A percentile compares a stretch with the other conserved stretches of the same genome.
These are phyloP conservation scores for Procavia capensis DNA, from an alignment of 2,113 vertebrate species.

Conservation along the genomic window DNA sequence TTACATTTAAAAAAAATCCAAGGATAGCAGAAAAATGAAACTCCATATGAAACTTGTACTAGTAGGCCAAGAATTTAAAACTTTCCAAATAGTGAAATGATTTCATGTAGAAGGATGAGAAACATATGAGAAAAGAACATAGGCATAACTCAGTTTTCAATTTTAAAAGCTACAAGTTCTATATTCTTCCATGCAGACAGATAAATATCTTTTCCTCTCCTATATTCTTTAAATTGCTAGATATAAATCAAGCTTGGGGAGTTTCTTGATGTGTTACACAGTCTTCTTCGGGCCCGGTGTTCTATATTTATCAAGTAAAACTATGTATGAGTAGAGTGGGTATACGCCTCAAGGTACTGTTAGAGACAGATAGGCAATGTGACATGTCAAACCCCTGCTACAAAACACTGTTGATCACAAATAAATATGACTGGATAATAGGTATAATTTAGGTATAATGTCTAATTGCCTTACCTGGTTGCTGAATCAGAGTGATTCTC, in stretches of 20 bases:
- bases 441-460: neutral
- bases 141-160: neutral
- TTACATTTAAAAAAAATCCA: neutral
- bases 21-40: neutral
- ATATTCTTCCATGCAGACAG: neutral
- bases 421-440: neutral
- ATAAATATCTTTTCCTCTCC: neutral
- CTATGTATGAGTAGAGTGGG: neutral
- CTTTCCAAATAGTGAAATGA: neutral
- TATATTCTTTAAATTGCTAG: neutral
- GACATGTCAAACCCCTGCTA: neutral
- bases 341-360: neutral
- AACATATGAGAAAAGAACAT: neutral
- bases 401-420: neutral
- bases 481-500: neutral
- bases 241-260: neutral
- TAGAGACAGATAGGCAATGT: neutral
- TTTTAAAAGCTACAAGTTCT: neutral
- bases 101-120: neutral
- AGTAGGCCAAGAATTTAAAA: constrained; percentile 15
- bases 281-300: neutral
- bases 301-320: neutral
- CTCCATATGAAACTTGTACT: neutral
- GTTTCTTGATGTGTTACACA: neutral
- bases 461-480: neutral